Evolutionary conservation across 1,140 invertebrate species (phyloP).

Genomic region (Heterodera carotae): DNA sequence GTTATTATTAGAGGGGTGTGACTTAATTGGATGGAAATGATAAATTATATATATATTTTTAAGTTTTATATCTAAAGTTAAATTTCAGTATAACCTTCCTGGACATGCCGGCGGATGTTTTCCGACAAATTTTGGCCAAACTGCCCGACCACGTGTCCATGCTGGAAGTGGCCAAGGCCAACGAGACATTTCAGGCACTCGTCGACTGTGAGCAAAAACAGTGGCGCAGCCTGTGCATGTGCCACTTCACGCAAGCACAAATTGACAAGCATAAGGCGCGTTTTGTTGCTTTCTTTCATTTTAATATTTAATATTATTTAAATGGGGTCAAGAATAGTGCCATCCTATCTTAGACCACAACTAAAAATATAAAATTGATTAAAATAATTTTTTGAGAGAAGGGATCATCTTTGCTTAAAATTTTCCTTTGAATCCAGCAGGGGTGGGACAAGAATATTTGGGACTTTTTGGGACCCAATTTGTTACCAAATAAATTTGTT

Average conservation of each 20-base stretch:
- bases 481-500: slow-evolving; percentile 19
- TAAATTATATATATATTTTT: too few relatives aligned
- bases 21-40: too few relatives aligned
- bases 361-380: too few relatives aligned
- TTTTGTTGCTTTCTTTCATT: slow-evolving; percentile 32
- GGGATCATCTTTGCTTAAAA: slow-evolving; percentile 60
- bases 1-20: too few relatives aligned
- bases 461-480: too few relatives aligned
- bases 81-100: slow-evolving; percentile 72
- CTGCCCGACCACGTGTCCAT: slow-evolving; percentile 89
- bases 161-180: slow-evolving; percentile 75
- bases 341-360: too few relatives aligned
- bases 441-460: too few relatives aligned
- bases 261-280: slow-evolving; percentile 70
- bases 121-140: slow-evolving; percentile 83
- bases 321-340: too few relatives aligned
- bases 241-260: slow-evolving; percentile 87
- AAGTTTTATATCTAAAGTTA: too few relatives aligned
- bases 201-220: slow-evolving; percentile 80
- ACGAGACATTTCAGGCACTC: slow-evolving; percentile 76
- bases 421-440: slow-evolving; percentile 27
- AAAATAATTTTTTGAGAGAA: slow-evolving; percentile 54
- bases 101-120: slow-evolving; percentile 87
- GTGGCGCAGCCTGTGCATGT: slow-evolving; percentile 84
- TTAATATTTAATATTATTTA: too few relatives aligned